These are phyloP conservation scores for Acipenser transmontanus DNA, from an alignment of 2,797 vertebrate genomes.

Conservation along the genomic window DNA sequence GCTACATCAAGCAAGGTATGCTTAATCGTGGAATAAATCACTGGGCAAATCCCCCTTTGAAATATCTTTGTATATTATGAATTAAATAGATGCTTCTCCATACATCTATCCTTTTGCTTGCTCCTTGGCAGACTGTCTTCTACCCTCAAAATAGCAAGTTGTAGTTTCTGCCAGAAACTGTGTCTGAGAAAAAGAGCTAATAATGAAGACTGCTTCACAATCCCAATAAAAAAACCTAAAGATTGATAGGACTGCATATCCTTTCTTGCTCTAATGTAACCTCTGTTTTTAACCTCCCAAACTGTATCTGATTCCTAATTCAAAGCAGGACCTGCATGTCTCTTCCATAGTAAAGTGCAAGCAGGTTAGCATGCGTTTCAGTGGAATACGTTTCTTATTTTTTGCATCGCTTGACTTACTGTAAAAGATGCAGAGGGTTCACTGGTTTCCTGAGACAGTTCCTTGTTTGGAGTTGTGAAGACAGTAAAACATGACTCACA, in stretches of 20 bases:
- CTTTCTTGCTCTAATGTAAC: slow-evolving; percentile 14
- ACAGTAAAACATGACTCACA: slow-evolving; percentile 56
- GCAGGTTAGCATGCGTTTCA: slow-evolving; percentile 27
- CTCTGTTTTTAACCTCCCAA: slow-evolving; percentile 13
- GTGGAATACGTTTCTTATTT: slow-evolving; percentile 33
- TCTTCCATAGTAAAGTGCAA: slow-evolving; percentile 21
- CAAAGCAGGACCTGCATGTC: not conserved
- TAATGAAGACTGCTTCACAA: slow-evolving; percentile 4
- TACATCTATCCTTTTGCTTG: not conserved
- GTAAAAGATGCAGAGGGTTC: slow-evolving; percentile 43
- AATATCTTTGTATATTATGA: not conserved
- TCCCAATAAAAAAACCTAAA: not conserved
- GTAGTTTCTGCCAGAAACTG: not conserved
- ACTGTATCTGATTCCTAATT: slow-evolving; percentile 8
- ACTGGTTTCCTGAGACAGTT: slow-evolving; percentile 41
- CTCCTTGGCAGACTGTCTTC: not conserved
- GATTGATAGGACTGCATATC: slow-evolving; percentile 1
- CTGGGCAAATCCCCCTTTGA: not conserved
- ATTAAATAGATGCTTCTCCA: not conserved
- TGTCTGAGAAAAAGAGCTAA: not conserved
- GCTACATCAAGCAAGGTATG: not conserved
- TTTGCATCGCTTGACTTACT: slow-evolving; percentile 36
- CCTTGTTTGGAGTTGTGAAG: slow-evolving; percentile 59
- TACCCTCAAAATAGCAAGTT: not conserved
- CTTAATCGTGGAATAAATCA: slow-evolving; percentile 1